These are phyloP conservation scores for Acropora tenuis DNA, from an alignment of 64 coral and sea anemone genomes.

Conservation along the genomic window DNA sequence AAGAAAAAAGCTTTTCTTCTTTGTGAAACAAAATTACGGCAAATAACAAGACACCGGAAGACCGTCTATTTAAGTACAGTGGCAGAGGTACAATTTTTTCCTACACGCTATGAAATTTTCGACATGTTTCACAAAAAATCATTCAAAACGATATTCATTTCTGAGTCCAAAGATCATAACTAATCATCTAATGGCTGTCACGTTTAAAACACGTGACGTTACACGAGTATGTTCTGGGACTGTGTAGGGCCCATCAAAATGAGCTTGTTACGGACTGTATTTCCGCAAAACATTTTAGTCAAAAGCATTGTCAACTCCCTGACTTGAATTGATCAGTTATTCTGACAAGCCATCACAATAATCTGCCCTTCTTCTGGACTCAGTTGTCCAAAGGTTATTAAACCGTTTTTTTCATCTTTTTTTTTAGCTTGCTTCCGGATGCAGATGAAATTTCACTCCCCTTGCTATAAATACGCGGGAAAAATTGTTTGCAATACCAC, in stretches of 20 bases:
- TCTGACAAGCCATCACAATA: not conserved
- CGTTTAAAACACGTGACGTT: not conserved
- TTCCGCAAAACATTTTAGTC: not conserved
- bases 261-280: too few relatives aligned
- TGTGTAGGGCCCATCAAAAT: not conserved
- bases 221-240: not conserved
- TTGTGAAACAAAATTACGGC: not conserved
- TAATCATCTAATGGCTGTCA: not conserved
- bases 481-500: not conserved
- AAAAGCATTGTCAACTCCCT: not conserved
- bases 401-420: not conserved
- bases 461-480: conserved; percentile 2
- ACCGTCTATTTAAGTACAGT: not conserved
- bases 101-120: not conserved
- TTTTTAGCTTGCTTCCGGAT: not conserved
- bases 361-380: not conserved
- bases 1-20: too few relatives aligned
- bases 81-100: not conserved
- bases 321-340: not conserved
- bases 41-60: not conserved
- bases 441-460: conserved; percentile 14
- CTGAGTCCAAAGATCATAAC: not conserved
- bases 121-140: not conserved
- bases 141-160: not conserved
- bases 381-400: not conserved